Evolutionary conservation across 2,888 invertebrate genomes (phyloP).

Genomic region (Erebia aethiops): DNA sequence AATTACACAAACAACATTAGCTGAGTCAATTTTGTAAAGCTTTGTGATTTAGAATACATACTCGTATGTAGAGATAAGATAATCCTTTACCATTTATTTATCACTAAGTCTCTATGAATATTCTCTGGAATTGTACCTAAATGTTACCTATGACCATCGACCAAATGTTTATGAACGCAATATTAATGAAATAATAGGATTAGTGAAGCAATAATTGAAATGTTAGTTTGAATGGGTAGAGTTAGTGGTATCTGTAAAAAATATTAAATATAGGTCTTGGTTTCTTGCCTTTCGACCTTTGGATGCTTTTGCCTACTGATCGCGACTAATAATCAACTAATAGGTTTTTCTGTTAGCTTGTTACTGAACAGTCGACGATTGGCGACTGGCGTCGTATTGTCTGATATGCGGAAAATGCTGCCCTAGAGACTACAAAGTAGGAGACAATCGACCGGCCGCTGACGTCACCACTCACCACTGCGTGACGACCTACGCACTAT

Average conservation of each 20-base stretch:
- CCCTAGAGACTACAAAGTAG: conserved; percentile 31
- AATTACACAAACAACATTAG: no score
- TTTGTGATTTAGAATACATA: neutral
- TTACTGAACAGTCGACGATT: conserved; percentile 33
- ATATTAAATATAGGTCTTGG: neutral
- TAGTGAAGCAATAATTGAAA: conserved; percentile 10
- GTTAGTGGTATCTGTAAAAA: no score
- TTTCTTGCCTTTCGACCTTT: neutral
- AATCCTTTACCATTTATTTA: conserved; percentile 4
- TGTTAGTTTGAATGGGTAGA: no score
- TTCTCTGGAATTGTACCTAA: conserved; percentile 6
- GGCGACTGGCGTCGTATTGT: conserved; percentile 50
- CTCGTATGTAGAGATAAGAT: conserved; percentile 14
- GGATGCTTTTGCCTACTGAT: neutral
- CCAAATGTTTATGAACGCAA: conserved; percentile 9
- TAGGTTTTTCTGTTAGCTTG: conserved; percentile 11
- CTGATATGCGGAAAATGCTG: conserved; percentile 51
- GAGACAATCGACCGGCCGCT: conserved; percentile 47
- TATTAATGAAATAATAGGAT: conserved; percentile 8
- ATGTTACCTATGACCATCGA: neutral
- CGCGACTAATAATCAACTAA: neutral
- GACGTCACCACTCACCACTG: conserved; percentile 67
- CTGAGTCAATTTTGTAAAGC: no score
- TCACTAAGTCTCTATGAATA: neutral
- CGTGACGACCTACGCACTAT: conserved; percentile 63